Evolutionary conservation across 2,888 invertebrate species (phyloP).

Genomic region (Netelia melanura): DNA sequence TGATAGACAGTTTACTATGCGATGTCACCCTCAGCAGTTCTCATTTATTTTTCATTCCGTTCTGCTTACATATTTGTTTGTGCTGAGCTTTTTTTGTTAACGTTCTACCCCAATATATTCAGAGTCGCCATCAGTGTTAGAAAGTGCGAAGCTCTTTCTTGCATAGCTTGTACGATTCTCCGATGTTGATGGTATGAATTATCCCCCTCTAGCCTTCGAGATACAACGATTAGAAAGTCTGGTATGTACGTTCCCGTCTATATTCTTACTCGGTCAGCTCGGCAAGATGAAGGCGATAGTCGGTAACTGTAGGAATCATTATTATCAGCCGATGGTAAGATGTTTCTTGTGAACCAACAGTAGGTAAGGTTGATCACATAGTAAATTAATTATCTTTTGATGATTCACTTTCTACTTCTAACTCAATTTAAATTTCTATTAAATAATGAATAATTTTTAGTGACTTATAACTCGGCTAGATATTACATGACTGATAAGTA

Average conservation of each 20-base stretch:
- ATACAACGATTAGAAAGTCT: background rate
- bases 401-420: too few species aligned
- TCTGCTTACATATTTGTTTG: background rate
- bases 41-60: background rate
- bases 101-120: background rate
- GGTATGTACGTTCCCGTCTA: background rate
- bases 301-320: background rate
- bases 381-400: too few species aligned
- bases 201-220: background rate
- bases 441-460: too few species aligned
- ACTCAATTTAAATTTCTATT: too few species aligned
- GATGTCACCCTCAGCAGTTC: too few species aligned
- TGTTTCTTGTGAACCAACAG: background rate
- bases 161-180: background rate
- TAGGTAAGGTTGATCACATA: too few species aligned
- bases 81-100: background rate
- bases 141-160: slow-evolving; percentile 14
- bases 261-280: background rate
- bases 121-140: slow-evolving; percentile 30
- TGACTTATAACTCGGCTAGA: too few species aligned
- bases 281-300: background rate
- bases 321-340: background rate
- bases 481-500: too few species aligned
- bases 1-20: too few species aligned
- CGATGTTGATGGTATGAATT: background rate